phyloP scores from a whole-genome alignment of 2,797 vertebrate genomes.

The Acestrorhynchus altus region DNA sequence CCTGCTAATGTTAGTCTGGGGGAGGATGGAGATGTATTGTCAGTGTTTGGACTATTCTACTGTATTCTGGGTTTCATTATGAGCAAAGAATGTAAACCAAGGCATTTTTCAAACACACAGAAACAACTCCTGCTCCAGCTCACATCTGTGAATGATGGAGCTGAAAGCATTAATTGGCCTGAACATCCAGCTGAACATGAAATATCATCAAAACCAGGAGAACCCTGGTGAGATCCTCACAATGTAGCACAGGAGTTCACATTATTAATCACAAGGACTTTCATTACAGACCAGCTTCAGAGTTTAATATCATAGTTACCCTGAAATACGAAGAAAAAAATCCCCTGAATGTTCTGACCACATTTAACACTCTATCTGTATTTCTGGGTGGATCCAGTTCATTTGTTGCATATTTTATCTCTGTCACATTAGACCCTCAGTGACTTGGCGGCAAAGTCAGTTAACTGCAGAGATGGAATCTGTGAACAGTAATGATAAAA shows the following conservation, averaged over 20 bases:
- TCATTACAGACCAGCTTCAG: slow-evolving; percentile 38
- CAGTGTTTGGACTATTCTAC: too few species aligned
- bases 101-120: too few species aligned
- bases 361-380: background rate
- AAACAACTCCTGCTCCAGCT: too few species aligned
- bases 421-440: background rate
- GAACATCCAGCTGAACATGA: background rate
- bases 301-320: slow-evolving; percentile 42
- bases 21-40: too few species aligned
- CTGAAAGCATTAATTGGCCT: background rate
- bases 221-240: background rate
- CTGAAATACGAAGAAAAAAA: background rate
- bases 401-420: slow-evolving; percentile 37
- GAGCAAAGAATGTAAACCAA: too few species aligned
- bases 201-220: background rate
- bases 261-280: slow-evolving; percentile 34
- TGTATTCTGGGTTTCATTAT: too few species aligned
- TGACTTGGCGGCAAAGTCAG: background rate
- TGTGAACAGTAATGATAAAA: too few species aligned
- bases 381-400: slow-evolving; percentile 6
- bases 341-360: background rate
- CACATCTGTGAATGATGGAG: background rate
- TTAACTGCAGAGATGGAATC: background rate
- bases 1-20: too few species aligned
- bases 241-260: background rate